Evolutionary conservation across 2,888 invertebrate genomes (phyloP).

Genomic region (Rhaphigaster nebulosa): DNA sequence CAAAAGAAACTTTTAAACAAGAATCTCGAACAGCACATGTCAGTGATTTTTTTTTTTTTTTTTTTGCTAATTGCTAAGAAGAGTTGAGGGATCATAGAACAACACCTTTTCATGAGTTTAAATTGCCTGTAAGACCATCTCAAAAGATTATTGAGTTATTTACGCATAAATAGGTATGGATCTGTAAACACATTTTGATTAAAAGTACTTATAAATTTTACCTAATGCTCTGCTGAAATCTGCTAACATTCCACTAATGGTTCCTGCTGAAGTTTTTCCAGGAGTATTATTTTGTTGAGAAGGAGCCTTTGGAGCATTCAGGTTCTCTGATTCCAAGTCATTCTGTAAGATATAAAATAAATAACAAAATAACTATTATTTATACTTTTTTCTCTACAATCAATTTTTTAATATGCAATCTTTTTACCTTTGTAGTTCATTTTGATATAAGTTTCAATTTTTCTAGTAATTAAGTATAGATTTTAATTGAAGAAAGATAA

Average conservation of each 20-base stretch:
- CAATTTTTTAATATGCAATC: no score
- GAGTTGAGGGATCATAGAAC: no score
- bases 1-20: no score
- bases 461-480: no score
- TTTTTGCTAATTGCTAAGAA: no score
- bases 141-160: background rate
- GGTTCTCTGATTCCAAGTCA: conserved; percentile 66
- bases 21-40: no score
- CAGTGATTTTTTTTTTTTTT: no score
- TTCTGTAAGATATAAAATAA: conserved; percentile 59
- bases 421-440: no score
- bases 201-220: conserved; percentile 63
- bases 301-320: conserved; percentile 72
- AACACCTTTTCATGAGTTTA: no score
- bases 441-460: no score
- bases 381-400: background rate
- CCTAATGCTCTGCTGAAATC: conserved; percentile 71
- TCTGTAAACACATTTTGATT: background rate
- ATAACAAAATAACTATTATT: conserved; percentile 33
- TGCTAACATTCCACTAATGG: conserved; percentile 70
- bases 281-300: conserved; percentile 65
- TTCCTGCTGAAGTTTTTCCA: conserved; percentile 67
- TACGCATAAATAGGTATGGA: background rate
- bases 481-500: no score
- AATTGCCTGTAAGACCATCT: no score